Evolutionary conservation across 2,113 vertebrate genomes (phyloP).

Genomic region (Stegastes partitus): DNA sequence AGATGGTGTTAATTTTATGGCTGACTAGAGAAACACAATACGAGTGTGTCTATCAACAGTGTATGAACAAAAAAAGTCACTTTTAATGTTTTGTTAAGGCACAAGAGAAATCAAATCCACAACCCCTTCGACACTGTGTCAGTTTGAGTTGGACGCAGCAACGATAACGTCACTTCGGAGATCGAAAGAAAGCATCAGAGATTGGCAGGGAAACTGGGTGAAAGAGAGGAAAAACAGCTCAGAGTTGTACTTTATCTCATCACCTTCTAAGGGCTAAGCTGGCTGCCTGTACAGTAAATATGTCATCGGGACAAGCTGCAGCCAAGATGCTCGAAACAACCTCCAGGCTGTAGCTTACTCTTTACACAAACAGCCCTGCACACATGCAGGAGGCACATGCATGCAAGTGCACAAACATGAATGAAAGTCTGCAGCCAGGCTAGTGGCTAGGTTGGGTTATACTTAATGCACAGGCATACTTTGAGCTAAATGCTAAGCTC

Average conservation of each 20-base stretch:
- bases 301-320: slow-evolving; percentile 43
- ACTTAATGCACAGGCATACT: not conserved
- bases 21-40: not conserved
- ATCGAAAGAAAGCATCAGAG: slow-evolving; percentile 17
- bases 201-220: slow-evolving; percentile 31
- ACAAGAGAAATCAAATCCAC: slow-evolving; percentile 14
- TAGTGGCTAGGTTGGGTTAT: too few species aligned
- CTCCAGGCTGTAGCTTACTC: not conserved
- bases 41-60: not conserved
- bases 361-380: slow-evolving; percentile 24
- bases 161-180: slow-evolving; percentile 42
- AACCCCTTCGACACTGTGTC: not conserved
- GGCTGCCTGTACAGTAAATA: slow-evolving; percentile 34
- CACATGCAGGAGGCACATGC: slow-evolving; percentile 6
- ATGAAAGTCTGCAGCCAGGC: too few species aligned
- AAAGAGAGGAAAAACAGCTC: slow-evolving; percentile 19
- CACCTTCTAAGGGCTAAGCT: slow-evolving; percentile 29
- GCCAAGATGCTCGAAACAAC: slow-evolving; percentile 49
- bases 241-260: slow-evolving; percentile 51
- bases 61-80: slow-evolving; percentile 4
- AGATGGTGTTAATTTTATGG: not conserved
- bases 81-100: slow-evolving; percentile 24
- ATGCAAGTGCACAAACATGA: not conserved
- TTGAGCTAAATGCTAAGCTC: not conserved
- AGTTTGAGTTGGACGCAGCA: slow-evolving; percentile 39